Conservation (phyloP, 2,797 vertebrate genomes). For the Chiloscyllium punctatum region DNA sequence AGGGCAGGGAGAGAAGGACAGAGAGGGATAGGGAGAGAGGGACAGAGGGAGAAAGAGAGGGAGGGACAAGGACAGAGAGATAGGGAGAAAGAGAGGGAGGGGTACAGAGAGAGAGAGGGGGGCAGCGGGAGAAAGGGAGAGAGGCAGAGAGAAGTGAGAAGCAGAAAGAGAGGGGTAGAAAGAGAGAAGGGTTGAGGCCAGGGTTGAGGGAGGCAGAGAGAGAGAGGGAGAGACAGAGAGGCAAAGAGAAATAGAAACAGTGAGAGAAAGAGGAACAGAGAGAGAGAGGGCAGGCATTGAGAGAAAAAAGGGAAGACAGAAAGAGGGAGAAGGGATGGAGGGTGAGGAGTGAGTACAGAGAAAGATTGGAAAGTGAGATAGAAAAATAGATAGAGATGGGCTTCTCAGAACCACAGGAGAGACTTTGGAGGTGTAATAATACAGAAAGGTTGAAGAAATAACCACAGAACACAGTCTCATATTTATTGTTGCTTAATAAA, state of each 20-base stretch:
- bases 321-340: no score
- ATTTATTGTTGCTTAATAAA: neutral
- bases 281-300: no score
- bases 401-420: no score
- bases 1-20: neutral
- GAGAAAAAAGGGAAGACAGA: neutral
- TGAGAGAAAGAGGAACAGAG: no score
- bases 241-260: no score
- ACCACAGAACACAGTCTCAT: neutral
- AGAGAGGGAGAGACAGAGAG: no score
- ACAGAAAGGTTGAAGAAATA: neutral
- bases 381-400: neutral
- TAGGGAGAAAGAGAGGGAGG: neutral
- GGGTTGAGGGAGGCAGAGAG: neutral
- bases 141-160: neutral
- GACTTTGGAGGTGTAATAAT: no score
- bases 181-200: no score
- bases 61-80: no score
- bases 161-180: no score
- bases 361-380: neutral
- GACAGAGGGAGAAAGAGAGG: neutral
- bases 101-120: no score
- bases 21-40: neutral
- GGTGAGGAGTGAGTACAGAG: no score
- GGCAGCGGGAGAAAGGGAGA: neutral